Evolutionary conservation across 2,113 vertebrate species (phyloP).

Genomic region (Clarias gariepinus): DNA sequence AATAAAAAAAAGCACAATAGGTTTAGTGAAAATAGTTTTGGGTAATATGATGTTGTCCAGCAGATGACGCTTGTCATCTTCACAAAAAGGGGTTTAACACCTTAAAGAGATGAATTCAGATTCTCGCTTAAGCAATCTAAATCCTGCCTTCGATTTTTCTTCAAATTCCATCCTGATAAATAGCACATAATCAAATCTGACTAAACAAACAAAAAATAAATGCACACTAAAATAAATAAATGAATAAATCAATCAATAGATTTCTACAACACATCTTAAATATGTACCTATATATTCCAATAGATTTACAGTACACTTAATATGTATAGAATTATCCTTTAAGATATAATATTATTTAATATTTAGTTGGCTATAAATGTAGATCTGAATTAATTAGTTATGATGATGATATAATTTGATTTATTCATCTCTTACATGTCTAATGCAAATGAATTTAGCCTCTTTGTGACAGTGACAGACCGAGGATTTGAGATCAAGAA

Average conservation of each 20-base stretch:
- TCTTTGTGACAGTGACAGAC: background rate
- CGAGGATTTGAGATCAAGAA: background rate
- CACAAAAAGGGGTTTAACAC: conserved; percentile 45
- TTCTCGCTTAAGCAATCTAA: background rate
- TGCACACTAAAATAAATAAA: background rate
- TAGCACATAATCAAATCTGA: background rate
- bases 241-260: background rate
- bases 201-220: background rate
- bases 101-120: background rate
- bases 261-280: no score
- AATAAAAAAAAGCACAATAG: background rate
- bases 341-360: background rate
- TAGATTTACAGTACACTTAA: background rate
- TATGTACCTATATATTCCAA: no score
- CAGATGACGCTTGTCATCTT: conserved; percentile 73
- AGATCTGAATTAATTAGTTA: background rate
- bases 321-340: background rate
- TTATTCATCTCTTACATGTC: background rate
- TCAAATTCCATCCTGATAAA: background rate
- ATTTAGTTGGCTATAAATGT: background rate
- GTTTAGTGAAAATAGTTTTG: background rate
- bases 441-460: background rate
- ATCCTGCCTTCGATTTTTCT: background rate
- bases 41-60: conserved; percentile 51
- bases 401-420: background rate